phyloP scores from a whole-genome alignment of 2,797 vertebrate species.

The Myiotriccus ornatus region DNA sequence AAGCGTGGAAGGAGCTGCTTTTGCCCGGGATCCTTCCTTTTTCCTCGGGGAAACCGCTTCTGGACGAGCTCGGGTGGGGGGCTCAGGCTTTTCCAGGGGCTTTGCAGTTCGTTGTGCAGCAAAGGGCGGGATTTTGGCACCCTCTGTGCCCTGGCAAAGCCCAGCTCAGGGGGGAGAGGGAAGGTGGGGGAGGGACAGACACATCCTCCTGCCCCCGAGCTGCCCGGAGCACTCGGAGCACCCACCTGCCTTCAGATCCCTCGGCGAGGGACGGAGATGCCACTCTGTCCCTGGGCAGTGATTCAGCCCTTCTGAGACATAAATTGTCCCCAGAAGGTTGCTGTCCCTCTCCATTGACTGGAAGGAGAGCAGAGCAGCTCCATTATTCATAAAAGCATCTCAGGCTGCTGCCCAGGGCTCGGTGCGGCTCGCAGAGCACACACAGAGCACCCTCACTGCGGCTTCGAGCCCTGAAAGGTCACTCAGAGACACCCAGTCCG shows the following conservation, averaged over 20 bases:
- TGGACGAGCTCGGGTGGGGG: not conserved
- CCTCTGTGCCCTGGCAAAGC: not conserved
- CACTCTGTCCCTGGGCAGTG: not conserved
- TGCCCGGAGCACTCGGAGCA: not conserved
- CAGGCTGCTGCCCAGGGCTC: not conserved
- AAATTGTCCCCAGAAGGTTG: not conserved
- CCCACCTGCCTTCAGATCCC: not conserved
- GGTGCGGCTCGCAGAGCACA: not conserved
- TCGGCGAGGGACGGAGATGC: not conserved
- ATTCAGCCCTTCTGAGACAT: not conserved
- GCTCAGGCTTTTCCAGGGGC: not conserved
- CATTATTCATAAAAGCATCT: not conserved
- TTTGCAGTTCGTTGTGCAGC: accelerated
- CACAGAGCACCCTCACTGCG: accelerated
- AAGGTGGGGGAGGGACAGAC: not conserved
- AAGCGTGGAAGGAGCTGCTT: not conserved
- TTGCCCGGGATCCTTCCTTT: not conserved
- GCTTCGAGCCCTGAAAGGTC: not conserved
- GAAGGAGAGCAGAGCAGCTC: not conserved
- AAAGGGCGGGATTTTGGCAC: not conserved
- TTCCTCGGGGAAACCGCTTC: not conserved
- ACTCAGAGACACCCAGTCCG: not conserved
- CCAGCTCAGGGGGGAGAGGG: accelerated
- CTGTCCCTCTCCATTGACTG: not conserved
- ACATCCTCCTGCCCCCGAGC: not conserved